Evolutionary conservation across 1,140 invertebrate genomes (phyloP).

Genomic region (Tetranychus cinnabarinus): DNA sequence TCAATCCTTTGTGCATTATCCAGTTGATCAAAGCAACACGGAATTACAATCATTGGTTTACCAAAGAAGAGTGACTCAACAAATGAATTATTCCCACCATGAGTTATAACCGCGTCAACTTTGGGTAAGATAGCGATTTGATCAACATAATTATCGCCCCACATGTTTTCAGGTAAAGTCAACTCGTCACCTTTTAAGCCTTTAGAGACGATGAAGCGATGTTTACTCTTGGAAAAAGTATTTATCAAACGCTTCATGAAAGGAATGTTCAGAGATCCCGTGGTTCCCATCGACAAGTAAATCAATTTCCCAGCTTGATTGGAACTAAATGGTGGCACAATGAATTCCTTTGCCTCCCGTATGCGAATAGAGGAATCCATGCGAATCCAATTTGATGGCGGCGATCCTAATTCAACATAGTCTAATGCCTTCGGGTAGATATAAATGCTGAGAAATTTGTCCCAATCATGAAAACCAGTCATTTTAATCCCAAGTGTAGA

Average conservation of each 20-base stretch:
- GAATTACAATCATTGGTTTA: conserved; percentile 1
- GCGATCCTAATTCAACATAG: background rate
- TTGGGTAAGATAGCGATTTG: background rate
- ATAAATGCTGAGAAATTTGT: background rate
- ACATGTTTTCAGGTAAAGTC: conserved; percentile 10
- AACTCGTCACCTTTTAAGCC: conserved; percentile 1
- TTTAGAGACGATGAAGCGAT: conserved; percentile 7
- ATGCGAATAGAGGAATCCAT: background rate
- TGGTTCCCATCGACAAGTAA: conserved; percentile 7
- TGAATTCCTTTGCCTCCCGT: background rate
- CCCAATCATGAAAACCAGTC: too few species aligned
- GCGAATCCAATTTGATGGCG: background rate
- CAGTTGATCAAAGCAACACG: conserved; percentile 8
- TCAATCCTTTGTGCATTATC: conserved; percentile 7
- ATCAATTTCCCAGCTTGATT: background rate
- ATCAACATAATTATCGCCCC: conserved; percentile 2
- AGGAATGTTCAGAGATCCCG: conserved; percentile 11
- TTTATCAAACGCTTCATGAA: conserved; percentile 3
- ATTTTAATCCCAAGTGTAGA: too few species aligned
- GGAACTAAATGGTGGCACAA: background rate
- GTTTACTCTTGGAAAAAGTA: background rate
- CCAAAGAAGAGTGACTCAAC: background rate
- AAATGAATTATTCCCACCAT: conserved; percentile 9
- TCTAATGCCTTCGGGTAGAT: background rate
- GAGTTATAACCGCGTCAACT: conserved; percentile 8